Evolutionary conservation across 2,888 invertebrate genomes (phyloP).

Genomic region (Morpho achilles): DNA sequence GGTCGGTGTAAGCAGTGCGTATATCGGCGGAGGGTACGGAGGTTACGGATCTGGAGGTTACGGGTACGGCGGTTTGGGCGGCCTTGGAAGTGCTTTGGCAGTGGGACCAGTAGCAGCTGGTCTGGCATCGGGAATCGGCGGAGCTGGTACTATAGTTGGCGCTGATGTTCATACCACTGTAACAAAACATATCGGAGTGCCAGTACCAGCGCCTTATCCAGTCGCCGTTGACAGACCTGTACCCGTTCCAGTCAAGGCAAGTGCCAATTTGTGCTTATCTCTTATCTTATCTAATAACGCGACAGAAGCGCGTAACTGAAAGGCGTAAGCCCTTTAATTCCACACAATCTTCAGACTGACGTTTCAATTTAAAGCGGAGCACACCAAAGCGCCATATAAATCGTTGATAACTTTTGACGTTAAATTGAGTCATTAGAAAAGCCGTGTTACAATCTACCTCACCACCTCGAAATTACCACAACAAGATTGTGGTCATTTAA

Average conservation of each 20-base stretch:
- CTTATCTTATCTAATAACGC: too few species aligned
- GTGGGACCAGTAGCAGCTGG: conserved; percentile 16
- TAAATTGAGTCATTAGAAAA: too few species aligned
- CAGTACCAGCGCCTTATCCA: conserved; percentile 70
- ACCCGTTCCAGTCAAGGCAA: conserved; percentile 66
- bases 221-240: conserved; percentile 70
- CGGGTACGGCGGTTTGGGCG: conserved; percentile 20
- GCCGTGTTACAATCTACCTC: too few species aligned
- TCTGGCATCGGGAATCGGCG: conserved; percentile 10
- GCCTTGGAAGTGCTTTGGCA: conserved; percentile 31
- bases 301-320: too few species aligned
- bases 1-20: conserved; percentile 31
- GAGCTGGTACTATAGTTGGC: conserved; percentile 49
- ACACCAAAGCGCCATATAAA: too few species aligned
- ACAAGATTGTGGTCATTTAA: too few species aligned
- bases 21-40: conserved; percentile 28
- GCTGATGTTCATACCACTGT: conserved; percentile 73
- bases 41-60: conserved; percentile 26
- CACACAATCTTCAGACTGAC: too few species aligned
- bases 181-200: conserved; percentile 70
- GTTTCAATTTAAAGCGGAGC: too few species aligned
- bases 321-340: too few species aligned
- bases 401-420: too few species aligned
- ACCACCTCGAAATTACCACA: too few species aligned
- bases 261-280: conserved; percentile 7